Evolutionary conservation across 2,888 invertebrate species (phyloP).

Genomic region (Drosophila dives): DNA sequence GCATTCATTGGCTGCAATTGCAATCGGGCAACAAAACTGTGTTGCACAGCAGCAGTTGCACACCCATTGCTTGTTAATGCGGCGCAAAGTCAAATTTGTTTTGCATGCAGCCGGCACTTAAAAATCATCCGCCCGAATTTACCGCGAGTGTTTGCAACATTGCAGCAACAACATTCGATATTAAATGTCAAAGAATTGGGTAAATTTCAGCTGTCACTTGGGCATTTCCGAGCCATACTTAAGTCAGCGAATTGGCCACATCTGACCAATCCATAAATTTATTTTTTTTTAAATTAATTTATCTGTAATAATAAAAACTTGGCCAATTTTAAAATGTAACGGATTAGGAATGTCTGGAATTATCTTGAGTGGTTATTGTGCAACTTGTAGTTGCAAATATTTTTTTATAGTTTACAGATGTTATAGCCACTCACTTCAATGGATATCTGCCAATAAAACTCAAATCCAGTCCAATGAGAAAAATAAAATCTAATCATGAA

Average conservation of each 20-base stretch:
- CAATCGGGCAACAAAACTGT: not conserved
- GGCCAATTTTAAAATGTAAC: slow-evolving; percentile 51
- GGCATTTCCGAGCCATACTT: slow-evolving; percentile 50
- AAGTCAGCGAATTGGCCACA: slow-evolving; percentile 23
- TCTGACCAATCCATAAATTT: slow-evolving; percentile 5
- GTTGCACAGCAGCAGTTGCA: slow-evolving; percentile 4
- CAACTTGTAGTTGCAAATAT: slow-evolving; percentile 24
- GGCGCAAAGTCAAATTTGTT: slow-evolving; percentile 61
- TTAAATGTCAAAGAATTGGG: slow-evolving; percentile 37
- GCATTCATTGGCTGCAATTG: slow-evolving; percentile 64
- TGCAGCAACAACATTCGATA: slow-evolving; percentile 36
- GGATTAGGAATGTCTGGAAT: slow-evolving; percentile 33
- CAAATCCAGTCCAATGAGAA: slow-evolving; percentile 31
- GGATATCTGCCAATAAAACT: slow-evolving; percentile 79
- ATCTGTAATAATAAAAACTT: slow-evolving; percentile 41
- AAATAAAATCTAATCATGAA: slow-evolving; percentile 26
- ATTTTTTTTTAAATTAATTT: slow-evolving; percentile 16
- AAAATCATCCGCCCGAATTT: slow-evolving; percentile 51
- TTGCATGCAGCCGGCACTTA: slow-evolving; percentile 68
- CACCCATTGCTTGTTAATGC: slow-evolving; percentile 43
- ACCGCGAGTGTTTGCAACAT: slow-evolving; percentile 10
- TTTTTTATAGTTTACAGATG: slow-evolving; percentile 45
- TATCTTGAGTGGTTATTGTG: slow-evolving; percentile 25
- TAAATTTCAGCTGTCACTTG: slow-evolving; percentile 60
- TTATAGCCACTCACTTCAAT: slow-evolving; percentile 59